Base-by-base conservation (phyloP, 2,888 invertebrate genomes). In the Ypsolopha sequella region DNA sequence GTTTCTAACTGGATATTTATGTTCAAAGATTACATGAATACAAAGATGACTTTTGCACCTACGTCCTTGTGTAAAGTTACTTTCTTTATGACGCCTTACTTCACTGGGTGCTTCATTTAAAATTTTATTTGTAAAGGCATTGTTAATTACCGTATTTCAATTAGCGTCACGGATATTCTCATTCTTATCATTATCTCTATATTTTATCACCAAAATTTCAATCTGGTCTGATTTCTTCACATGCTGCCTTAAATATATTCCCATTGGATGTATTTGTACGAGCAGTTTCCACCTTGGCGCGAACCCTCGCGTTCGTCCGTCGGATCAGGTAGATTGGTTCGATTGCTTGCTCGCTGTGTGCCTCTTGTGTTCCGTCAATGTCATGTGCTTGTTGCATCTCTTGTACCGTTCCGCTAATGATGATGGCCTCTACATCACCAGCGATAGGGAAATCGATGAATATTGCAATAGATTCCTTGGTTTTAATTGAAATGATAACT, bases 291-390 rank as follows among this genome's bases (percentile, higher is more conserved):
- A 87, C 73, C 76, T 87, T 79, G 85, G 85, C 60, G 65, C 71
- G 70, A 85, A 89, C 89, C 85, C 89, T 89, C 84, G 90, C 88
- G 82, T 78, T 85, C 87, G 90, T 79, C 78, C 82, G 89, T 91
- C 92, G 85, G 91, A 91, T 88, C 92, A 93, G 93, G 93, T 93
- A 93, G 91, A 91, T 89, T 92, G 91, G 89, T 89, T 90, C 76
- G 91, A 91, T 87, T 87, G 91, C 81, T 86, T 91, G 75, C 86
- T 91, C 81, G 91, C 91, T 82, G 81, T 91, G 67, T 88, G 89
- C 74, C 86, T 91, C 59, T 81, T 91, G 80, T 89, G 90, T 79
- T 89, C 90, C 64, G 80, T 91, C 70, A 90, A 91, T 82, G 78
- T 90, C 64, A 80, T 91, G 69, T 90, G 90, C 86, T 88, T 90